Conservation (phyloP, 2,113 vertebrate genomes). For the Heptranchias perlo region DNA sequence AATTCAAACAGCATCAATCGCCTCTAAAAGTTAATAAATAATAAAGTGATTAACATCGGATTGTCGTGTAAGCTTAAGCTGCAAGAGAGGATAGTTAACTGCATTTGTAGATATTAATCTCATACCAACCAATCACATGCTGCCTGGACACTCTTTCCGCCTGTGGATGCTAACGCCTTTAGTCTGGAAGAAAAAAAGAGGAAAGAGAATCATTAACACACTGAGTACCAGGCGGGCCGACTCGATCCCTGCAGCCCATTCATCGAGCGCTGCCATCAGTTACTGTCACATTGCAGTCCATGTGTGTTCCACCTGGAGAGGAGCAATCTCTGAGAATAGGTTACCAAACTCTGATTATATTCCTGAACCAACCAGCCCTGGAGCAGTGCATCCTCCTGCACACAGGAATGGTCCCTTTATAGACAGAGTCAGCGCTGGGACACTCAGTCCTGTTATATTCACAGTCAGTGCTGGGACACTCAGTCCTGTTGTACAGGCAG, state of each 20-base stretch:
- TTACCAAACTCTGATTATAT: background rate
- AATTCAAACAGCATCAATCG: background rate
- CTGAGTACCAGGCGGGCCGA: slow-evolving; percentile 42
- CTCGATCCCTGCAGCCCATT: slow-evolving; percentile 41
- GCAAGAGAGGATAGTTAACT: background rate
- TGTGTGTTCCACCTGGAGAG: background rate
- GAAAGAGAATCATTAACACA: slow-evolving; percentile 46
- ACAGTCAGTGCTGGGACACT: background rate
- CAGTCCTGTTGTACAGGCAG: background rate
- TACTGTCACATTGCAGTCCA: background rate
- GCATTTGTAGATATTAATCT: slow-evolving; percentile 46
- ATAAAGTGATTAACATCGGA: background rate
- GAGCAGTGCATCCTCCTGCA: background rate
- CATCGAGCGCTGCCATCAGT: background rate
- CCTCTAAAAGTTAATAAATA: background rate
- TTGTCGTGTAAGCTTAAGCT: background rate
- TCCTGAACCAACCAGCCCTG: background rate
- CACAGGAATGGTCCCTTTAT: background rate
- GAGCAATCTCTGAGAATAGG: background rate
- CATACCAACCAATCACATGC: slow-evolving; percentile 96
- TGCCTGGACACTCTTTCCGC: slow-evolving; percentile 90
- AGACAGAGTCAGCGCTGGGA: background rate
- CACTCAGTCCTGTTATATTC: background rate
- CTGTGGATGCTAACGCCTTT: slow-evolving; percentile 90
- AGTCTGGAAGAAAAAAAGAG: slow-evolving; percentile 62